Evolutionary conservation across 2,888 invertebrate species (phyloP).

Genomic region (Archips xylosteana): DNA sequence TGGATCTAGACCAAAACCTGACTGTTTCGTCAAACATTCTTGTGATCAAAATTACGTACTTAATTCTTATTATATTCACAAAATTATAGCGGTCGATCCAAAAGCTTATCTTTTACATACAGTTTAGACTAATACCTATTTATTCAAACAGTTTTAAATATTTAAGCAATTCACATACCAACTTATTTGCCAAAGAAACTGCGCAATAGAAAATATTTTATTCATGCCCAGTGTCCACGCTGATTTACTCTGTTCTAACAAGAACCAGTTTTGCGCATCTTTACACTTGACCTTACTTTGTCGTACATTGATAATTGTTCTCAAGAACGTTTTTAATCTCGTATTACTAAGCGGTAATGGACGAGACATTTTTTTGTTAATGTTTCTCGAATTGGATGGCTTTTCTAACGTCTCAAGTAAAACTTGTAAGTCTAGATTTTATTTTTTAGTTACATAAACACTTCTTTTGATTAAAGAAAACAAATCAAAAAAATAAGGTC

Average conservation of each 20-base stretch:
- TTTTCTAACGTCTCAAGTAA: neutral
- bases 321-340: slow-evolving; percentile 9
- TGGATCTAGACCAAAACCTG: too few relatives aligned
- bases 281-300: slow-evolving; percentile 67
- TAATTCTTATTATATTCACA: neutral
- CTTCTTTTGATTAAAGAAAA: neutral
- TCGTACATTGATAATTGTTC: slow-evolving; percentile 58
- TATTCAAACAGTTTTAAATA: too few relatives aligned
- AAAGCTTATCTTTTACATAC: neutral
- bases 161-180: too few relatives aligned
- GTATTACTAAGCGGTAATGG: slow-evolving; percentile 51
- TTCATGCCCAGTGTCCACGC: slow-evolving; percentile 7
- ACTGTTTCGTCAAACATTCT: too few relatives aligned
- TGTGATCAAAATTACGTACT: too few relatives aligned
- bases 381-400: neutral
- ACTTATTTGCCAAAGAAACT: too few relatives aligned
- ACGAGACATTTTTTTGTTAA: slow-evolving; percentile 33
- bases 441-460: neutral
- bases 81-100: neutral
- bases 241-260: slow-evolving; percentile 36
- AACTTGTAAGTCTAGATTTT: neutral
- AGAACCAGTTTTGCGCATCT: slow-evolving; percentile 73
- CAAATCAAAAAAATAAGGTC: neutral
- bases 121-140: neutral
- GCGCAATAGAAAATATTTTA: neutral